A percentile compares a stretch with the other conserved stretches of the same genome.
These are phyloP conservation scores for Phalera bucephala DNA, from an alignment of 2,888 invertebrate species.

Conservation along the genomic window DNA sequence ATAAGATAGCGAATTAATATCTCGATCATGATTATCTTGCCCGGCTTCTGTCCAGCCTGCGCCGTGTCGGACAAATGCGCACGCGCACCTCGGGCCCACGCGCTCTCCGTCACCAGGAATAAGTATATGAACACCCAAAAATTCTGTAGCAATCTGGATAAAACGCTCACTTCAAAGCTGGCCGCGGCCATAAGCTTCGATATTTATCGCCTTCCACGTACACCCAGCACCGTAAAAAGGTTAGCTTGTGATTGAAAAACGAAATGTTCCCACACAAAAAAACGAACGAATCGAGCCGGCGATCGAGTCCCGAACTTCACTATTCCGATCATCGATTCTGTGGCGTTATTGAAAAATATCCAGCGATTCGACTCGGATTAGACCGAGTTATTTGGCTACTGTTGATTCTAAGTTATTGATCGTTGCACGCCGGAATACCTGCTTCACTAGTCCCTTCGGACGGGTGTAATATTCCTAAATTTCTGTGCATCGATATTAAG, in stretches of 20 bases:
- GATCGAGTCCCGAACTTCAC: conserved; percentile 32
- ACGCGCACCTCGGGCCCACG: conserved; percentile 22
- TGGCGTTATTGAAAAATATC: conserved; percentile 71
- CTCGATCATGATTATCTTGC: conserved; percentile 18
- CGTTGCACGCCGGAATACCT: conserved; percentile 35
- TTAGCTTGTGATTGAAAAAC: conserved; percentile 72
- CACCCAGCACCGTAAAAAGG: conserved; percentile 64
- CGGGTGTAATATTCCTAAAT: conserved; percentile 17
- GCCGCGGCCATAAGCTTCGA: conserved; percentile 73
- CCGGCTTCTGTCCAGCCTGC: too few species aligned
- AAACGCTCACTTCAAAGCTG: conserved; percentile 63
- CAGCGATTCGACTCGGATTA: conserved; percentile 75
- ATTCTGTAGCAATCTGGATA: conserved; percentile 55
- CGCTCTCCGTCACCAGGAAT: conserved; percentile 17
- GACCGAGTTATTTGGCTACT: conserved; percentile 68
- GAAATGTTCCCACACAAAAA: conserved; percentile 71
- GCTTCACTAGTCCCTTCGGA: conserved; percentile 7
- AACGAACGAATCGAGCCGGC: conserved; percentile 22
- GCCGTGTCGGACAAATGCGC: conserved; percentile 26
- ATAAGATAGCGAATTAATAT: background rate
- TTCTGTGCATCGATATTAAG: conserved; percentile 37
- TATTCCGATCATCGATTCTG: conserved; percentile 36
- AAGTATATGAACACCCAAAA: conserved; percentile 36
- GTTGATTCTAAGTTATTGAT: conserved; percentile 73
- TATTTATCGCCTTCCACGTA: conserved; percentile 69